Base-by-base conservation (phyloP, 1,140 invertebrate genomes). In the Brachionus rotundiformis region DNA sequence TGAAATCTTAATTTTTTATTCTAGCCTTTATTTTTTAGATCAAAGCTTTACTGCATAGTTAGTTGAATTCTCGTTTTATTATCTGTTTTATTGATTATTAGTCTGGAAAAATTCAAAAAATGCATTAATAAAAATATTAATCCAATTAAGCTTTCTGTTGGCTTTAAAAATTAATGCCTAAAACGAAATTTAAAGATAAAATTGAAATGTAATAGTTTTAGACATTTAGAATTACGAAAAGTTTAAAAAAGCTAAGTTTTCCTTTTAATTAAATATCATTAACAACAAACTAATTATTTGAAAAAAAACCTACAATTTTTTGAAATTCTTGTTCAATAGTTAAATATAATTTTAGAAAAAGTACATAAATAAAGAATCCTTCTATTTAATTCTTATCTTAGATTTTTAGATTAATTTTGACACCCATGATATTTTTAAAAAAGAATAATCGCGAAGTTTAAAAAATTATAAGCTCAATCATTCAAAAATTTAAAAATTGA, bases 61-160 rank as follows among this genome's bases (percentile, higher is more conserved):
- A 54, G 47, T 19, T 54, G 47, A 25, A 19, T 23, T 19, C 23
- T 54, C 47, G 47, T 19, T 19, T 16, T 54, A 1, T 54, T 54
- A 54, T 54, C 47, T 54, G 47, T 54, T 54, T 54, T 54, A 19
- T 54, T 54, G 47, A 54, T 54, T 54, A 19, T 19, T 19, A 54
- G n/a, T 54, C 47, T 54, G 47, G 47, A 54, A 54, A 54, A 54
- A 19, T 19, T 54, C 47, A 54, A 54, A 54, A 54, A 54, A 54
- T 54, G 47, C 47, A 39, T 39, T 54, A 13, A 41, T 41, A 19
- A 54, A 54, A 25, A 23, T 19, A 16, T 54, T 54, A 54, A 54
- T 19, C 47, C 47, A 54, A 19, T 54, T 54, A 54, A 54, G 47
- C 19, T 54, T 19, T 54, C 19, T 25, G 47, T 7, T 19, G 8